Evolutionary conservation across 2,113 vertebrate species (phyloP).

Genomic region (Loxodonta africana): DNA sequence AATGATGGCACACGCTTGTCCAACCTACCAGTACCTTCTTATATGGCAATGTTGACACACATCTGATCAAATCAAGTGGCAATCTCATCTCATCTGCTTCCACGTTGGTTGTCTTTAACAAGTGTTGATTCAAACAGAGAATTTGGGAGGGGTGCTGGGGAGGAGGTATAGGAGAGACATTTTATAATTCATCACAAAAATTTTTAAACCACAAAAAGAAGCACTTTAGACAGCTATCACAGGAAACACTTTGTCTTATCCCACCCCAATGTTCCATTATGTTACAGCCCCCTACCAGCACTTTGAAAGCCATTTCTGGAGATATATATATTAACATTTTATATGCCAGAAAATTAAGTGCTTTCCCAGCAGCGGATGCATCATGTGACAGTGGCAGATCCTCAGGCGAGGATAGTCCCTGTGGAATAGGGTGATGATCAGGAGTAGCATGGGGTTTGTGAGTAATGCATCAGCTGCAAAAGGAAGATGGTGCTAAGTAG

Average conservation of each 20-base stretch:
- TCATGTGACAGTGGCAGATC: neutral
- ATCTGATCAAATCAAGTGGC: constrained; percentile 43
- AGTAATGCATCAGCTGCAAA: neutral
- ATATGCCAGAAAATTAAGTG: neutral
- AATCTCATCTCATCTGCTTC: neutral
- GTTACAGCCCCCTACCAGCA: neutral
- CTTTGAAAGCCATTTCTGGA: constrained; percentile 44
- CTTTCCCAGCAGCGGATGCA: neutral
- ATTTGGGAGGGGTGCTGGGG: constrained; percentile 5
- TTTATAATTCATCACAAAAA: constrained; percentile 37
- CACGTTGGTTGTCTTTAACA: neutral
- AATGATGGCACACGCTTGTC: neutral
- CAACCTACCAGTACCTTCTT: neutral
- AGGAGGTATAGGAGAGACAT: neutral
- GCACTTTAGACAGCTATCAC: neutral
- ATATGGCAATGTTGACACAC: neutral
- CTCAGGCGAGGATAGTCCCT: neutral
- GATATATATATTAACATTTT: neutral
- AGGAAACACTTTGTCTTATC: neutral
- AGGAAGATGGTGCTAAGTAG: neutral
- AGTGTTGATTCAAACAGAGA: neutral
- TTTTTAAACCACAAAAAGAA: constrained; percentile 8
- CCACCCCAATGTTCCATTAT: neutral
- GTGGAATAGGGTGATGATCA: neutral
- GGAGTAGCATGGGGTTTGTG: neutral